Conservation (phyloP, 2,113 vertebrate species). For the Anoura caudifer region DNA sequence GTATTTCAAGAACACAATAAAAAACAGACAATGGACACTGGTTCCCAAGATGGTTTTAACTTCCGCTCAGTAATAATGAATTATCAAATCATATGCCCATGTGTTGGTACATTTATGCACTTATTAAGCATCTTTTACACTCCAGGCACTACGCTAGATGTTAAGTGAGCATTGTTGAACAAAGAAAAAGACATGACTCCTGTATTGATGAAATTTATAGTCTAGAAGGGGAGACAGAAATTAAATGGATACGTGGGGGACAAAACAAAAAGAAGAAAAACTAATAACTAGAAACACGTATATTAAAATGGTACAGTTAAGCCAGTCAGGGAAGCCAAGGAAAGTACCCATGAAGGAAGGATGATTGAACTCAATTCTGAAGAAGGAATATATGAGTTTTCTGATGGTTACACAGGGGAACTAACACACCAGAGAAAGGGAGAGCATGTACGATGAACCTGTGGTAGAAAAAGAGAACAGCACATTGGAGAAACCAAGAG, state of each 20-base stretch:
- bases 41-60: conserved; percentile 10
- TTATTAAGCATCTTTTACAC: conserved; percentile 15
- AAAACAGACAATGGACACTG: neutral
- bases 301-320: neutral
- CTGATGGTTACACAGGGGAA: neutral
- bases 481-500: neutral
- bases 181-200: neutral
- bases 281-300: neutral
- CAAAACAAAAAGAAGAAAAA: neutral
- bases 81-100: neutral
- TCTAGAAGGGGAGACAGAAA: neutral
- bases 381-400: neutral
- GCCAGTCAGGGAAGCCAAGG: neutral
- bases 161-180: neutral
- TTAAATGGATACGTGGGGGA: neutral
- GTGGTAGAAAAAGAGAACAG: neutral
- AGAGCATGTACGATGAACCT: neutral
- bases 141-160: neutral
- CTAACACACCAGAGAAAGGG: neutral
- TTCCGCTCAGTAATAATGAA: conserved; percentile 33
- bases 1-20: conserved; percentile 37
- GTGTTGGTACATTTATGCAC: neutral
- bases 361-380: neutral
- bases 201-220: neutral
- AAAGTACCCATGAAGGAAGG: neutral